Percentiles rank a stretch among this genome's conserved stretches.
These are phyloP conservation scores for Salvelinus sp. DNA, from an alignment of 2,113 vertebrate species.

Conservation along the genomic window DNA sequence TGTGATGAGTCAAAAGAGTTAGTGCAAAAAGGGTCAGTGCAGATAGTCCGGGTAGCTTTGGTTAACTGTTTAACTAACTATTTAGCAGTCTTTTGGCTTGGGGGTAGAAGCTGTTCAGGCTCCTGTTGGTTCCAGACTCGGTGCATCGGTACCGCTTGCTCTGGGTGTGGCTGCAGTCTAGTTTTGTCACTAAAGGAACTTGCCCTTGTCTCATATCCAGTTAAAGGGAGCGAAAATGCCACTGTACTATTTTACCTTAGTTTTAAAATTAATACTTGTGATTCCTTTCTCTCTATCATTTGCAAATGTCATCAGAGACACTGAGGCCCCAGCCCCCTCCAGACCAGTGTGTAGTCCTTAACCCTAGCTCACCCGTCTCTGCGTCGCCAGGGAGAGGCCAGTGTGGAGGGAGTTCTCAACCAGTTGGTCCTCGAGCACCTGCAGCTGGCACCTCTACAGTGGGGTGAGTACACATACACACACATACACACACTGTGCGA, in stretches of 20 bases:
- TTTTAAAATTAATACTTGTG: not conserved
- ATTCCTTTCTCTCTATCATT: not conserved
- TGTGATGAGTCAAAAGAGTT: too few species aligned
- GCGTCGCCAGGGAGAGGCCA: slow-evolving; percentile 88
- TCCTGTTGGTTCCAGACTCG: too few species aligned
- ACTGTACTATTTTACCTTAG: not conserved
- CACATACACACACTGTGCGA: not conserved
- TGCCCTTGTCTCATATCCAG: too few species aligned
- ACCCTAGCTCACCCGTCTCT: slow-evolving; percentile 85
- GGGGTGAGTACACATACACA: slow-evolving; percentile 85
- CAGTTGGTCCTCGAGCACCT: slow-evolving; percentile 94
- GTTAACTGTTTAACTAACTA: too few species aligned
- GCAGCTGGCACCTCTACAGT: slow-evolving; percentile 93
- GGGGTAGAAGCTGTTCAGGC: too few species aligned
- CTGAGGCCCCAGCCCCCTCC: not conserved
- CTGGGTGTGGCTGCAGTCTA: too few species aligned
- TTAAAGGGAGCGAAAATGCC: too few species aligned
- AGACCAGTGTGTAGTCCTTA: slow-evolving; percentile 73
- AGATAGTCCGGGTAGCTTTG: too few species aligned
- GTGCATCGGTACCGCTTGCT: too few species aligned
- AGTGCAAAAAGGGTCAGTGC: too few species aligned
- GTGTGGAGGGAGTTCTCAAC: slow-evolving; percentile 92
- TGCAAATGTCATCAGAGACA: slow-evolving; percentile 1
- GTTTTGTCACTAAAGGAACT: too few species aligned
- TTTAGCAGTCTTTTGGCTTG: too few species aligned